phyloP scores from a whole-genome alignment of 2,797 vertebrate genomes.

The Borostomias antarcticus region DNA sequence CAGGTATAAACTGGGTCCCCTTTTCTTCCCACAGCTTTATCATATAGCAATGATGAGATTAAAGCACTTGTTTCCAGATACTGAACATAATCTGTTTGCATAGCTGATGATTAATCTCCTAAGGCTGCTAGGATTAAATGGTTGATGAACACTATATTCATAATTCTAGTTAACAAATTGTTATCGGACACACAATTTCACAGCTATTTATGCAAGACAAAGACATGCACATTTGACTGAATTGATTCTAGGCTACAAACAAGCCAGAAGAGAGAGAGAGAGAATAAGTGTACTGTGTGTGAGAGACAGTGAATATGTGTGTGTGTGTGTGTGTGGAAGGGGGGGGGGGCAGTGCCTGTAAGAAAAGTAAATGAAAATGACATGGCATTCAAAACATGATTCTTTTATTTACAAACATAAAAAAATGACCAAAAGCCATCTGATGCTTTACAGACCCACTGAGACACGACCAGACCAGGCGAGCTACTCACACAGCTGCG shows the following conservation, averaged over 20 bases:
- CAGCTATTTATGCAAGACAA: conserved; percentile 6
- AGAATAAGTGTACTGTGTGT: background rate
- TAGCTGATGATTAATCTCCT: conserved; percentile 82
- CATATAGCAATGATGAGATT: conserved; percentile 23
- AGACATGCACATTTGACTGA: conserved; percentile 8
- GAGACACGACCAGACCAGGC: conserved; percentile 60
- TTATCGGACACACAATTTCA: background rate
- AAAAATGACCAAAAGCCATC: conserved; percentile 62
- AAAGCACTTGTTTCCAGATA: conserved; percentile 41
- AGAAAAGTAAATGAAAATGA: conserved; percentile 9
- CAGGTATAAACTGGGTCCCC: conserved; percentile 8
- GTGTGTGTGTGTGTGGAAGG: background rate
- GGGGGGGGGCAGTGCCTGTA: background rate
- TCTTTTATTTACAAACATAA: conserved; percentile 77
- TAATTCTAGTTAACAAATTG: background rate
- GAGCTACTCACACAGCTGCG: conserved; percentile 61
- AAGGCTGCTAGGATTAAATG: conserved; percentile 76
- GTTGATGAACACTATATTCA: conserved; percentile 13
- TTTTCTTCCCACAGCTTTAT: conserved; percentile 25
- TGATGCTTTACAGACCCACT: conserved; percentile 58
- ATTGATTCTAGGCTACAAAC: conserved; percentile 1
- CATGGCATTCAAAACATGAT: conserved; percentile 60
- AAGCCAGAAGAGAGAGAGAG: conserved; percentile 9
- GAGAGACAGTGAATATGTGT: background rate
- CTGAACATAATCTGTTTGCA: conserved; percentile 67